Evolutionary conservation across 1,140 invertebrate species (phyloP), one percentile per base, ranked within the genome.

Genomic region (Cataglyphis hispanica): DNA sequence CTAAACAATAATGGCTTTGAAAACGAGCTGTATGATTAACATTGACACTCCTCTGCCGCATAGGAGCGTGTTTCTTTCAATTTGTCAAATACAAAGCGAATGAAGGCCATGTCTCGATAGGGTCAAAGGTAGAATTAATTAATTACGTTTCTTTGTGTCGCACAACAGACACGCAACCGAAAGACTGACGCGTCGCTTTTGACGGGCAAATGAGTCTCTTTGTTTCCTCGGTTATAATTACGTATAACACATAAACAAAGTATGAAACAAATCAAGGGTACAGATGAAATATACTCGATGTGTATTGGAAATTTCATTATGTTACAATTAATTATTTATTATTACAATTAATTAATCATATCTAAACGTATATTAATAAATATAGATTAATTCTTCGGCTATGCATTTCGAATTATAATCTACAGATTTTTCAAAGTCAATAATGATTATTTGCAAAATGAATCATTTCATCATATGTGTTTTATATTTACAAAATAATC

Each of bases 61-160:
- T 34, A 81, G 37, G 10, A 25, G 8, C 22, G 27, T 27, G 34
- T 40, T 83, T 83, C 37, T 58, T 60, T 58, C 34, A 60, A 60
- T 69, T 40, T 43, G 25, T 74, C 53, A 72, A 60, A 58, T 58
- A 43, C 13, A 60, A 60, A 74, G n/a, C 72, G n/a, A 74, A 37
- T 69, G 25, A 53, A 80, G 22, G 16, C 4, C 13, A 16, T 43
- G 11, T 34, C n/a, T 8, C 25, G 16, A 58, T 46, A 31, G 2
- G 11, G 43, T 31, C 43, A 70, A 43, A 72, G 34, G 19, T 34
- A 34, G 67, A 60, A 74, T 72, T 72, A 81, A 81, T 81, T 72
- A 81, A 81, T 81, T 72, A 81, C 22, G 31, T 61, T 61, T 83
- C 67, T 83, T 46, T 83, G 25, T 61, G 19, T 0, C 27, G n/a